These are phyloP conservation scores for Pararge aegeria DNA, from an alignment of 1,140 invertebrate genomes.

Conservation along the genomic window DNA sequence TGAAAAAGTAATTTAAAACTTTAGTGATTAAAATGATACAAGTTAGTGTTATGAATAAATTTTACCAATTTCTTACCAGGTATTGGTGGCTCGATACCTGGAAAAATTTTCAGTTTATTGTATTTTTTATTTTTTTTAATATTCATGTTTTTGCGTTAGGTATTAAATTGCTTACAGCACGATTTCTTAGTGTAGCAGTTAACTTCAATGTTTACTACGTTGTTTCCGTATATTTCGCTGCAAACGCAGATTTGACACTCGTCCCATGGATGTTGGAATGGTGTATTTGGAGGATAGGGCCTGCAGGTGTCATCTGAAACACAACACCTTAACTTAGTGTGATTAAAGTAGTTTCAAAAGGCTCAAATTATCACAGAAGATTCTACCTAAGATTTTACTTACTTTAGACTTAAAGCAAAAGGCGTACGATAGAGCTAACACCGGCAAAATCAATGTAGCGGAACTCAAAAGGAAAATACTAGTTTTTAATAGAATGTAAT, in stretches of 20 bases:
- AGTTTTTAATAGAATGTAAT: too few species aligned
- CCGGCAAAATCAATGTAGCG: too few species aligned
- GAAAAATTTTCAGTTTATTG: constrained; percentile 16
- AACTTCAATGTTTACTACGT: constrained; percentile 54
- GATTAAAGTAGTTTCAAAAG: too few species aligned
- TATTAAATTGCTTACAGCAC: constrained; percentile 64
- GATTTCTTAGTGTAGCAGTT: constrained; percentile 57
- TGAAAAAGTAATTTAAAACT: background rate
- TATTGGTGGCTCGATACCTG: constrained; percentile 31
- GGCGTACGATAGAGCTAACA: too few species aligned
- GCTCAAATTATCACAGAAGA: too few species aligned
- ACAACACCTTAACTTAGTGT: too few species aligned
- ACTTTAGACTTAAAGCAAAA: too few species aligned
- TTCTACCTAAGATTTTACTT: too few species aligned
- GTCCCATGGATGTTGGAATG: constrained; percentile 70
- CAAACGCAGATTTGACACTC: constrained; percentile 62
- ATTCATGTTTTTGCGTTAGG: too few species aligned
- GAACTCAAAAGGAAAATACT: too few species aligned
- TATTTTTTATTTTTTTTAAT: background rate
- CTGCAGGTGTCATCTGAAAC: constrained; percentile 56
- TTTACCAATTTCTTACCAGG: constrained; percentile 23
- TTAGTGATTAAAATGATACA: too few species aligned
- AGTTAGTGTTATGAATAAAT: background rate
- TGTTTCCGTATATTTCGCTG: constrained; percentile 35
- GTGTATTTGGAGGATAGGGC: constrained; percentile 49